A percentile compares a stretch with the other conserved stretches of the same genome.
These are phyloP conservation scores for Emberiza fucata DNA, from an alignment of 2,113 vertebrate genomes.

Conservation along the genomic window DNA sequence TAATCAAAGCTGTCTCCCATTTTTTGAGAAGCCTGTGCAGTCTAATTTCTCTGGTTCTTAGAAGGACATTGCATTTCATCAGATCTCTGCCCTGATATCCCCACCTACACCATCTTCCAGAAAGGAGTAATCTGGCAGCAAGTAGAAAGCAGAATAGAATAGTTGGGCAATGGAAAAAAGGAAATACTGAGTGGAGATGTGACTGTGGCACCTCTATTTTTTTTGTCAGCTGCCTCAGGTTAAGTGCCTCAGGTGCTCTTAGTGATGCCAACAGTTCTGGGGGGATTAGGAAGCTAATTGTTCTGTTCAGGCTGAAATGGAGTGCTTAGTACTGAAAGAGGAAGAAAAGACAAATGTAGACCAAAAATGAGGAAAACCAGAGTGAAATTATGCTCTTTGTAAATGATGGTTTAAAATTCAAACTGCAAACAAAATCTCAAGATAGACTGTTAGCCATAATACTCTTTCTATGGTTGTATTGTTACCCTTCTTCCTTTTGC, in stretches of 20 bases:
- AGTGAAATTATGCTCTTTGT: background rate
- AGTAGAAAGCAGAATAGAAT: background rate
- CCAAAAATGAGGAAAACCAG: background rate
- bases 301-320: background rate
- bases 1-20: background rate
- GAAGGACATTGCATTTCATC: background rate
- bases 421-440: background rate
- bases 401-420: background rate
- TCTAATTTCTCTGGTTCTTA: background rate
- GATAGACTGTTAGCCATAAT: background rate
- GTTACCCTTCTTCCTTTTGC: background rate
- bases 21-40: background rate
- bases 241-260: background rate
- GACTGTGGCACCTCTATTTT: background rate
- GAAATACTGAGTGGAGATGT: background rate
- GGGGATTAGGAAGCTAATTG: background rate
- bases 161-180: background rate
- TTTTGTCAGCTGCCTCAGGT: background rate
- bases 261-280: background rate
- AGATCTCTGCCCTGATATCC: background rate
- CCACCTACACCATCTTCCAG: background rate
- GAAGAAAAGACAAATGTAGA: background rate
- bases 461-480: background rate
- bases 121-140: background rate
- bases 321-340: background rate